Evolutionary conservation across 2,888 invertebrate genomes (phyloP).

Genomic region (Drosophila rellima): DNA sequence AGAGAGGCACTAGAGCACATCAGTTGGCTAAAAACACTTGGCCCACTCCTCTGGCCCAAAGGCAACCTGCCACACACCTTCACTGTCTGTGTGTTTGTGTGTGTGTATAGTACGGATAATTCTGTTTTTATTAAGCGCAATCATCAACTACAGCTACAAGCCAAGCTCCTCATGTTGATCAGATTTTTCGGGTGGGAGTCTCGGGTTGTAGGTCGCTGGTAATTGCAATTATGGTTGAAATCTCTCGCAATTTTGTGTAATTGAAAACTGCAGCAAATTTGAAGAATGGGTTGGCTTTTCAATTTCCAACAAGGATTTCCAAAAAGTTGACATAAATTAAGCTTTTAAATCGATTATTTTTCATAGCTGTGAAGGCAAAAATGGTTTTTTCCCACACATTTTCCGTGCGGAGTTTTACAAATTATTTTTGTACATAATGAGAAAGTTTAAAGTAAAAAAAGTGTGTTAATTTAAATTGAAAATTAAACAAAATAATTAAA

Average conservation of each 20-base stretch:
- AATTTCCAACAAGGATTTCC: constrained; percentile 19
- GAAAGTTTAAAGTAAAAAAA: no score
- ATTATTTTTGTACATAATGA: background rate
- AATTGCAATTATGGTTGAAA: constrained; percentile 67
- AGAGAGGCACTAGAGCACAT: constrained; percentile 44
- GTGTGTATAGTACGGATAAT: constrained; percentile 45
- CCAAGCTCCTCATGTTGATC: constrained; percentile 20
- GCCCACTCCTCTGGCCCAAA: constrained; percentile 21
- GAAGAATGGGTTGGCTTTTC: constrained; percentile 3
- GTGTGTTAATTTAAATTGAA: background rate
- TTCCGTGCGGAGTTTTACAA: background rate
- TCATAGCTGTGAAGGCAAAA: background rate
- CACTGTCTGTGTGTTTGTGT: background rate
- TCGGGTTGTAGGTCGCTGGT: constrained; percentile 25
- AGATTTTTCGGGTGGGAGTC: constrained; percentile 14
- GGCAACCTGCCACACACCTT: constrained; percentile 16
- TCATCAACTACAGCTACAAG: constrained; percentile 52
- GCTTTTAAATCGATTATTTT: constrained; percentile 16
- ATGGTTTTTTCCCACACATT: background rate
- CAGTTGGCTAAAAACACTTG: constrained; percentile 44
- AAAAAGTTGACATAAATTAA: constrained; percentile 17
- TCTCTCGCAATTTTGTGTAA: constrained; percentile 32
- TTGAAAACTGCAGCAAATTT: constrained; percentile 52
- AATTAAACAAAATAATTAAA: background rate
- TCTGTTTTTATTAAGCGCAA: constrained; percentile 70